Conservation (phyloP, 2,888 invertebrate species). For the Napeogenes sylphis region DNA sequence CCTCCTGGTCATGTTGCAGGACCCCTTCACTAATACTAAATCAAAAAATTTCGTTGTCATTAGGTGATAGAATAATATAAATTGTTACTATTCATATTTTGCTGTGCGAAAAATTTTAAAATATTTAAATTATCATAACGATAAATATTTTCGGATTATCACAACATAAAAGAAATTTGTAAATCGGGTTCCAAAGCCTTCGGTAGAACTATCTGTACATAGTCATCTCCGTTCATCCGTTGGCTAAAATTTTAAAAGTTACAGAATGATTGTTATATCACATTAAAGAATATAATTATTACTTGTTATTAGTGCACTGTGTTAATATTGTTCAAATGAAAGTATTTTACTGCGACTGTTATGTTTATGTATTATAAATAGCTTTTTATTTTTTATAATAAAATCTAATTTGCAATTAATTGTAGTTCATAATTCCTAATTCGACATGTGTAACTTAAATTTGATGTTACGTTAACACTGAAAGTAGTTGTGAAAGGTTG, state of each 20-base stretch:
- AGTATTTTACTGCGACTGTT: conserved; percentile 71
- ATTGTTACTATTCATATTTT: conserved; percentile 51
- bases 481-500: conserved; percentile 73
- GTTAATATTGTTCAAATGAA: conserved; percentile 67
- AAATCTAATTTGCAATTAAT: conserved; percentile 63
- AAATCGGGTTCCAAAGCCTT: conserved; percentile 41
- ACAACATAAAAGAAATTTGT: conserved; percentile 9
- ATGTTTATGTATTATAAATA: conserved; percentile 71
- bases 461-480: conserved; percentile 56
- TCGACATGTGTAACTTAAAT: conserved; percentile 32
- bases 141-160: conserved; percentile 10
- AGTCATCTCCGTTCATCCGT: conserved; percentile 57
- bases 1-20: conserved; percentile 73
- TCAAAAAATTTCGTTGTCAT: conserved; percentile 32
- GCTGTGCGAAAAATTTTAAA: conserved; percentile 39
- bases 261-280: conserved; percentile 45
- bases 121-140: conserved; percentile 4
- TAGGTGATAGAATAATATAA: conserved; percentile 51
- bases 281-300: conserved; percentile 59
- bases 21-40: conserved; percentile 61
- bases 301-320: conserved; percentile 76
- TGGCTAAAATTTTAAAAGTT: conserved; percentile 37
- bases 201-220: conserved; percentile 60
- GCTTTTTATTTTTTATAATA: conserved; percentile 71
- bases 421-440: conserved; percentile 45